Conservation (phyloP, 1,140 invertebrate genomes). For the Drosophila sturtevanti region DNA sequence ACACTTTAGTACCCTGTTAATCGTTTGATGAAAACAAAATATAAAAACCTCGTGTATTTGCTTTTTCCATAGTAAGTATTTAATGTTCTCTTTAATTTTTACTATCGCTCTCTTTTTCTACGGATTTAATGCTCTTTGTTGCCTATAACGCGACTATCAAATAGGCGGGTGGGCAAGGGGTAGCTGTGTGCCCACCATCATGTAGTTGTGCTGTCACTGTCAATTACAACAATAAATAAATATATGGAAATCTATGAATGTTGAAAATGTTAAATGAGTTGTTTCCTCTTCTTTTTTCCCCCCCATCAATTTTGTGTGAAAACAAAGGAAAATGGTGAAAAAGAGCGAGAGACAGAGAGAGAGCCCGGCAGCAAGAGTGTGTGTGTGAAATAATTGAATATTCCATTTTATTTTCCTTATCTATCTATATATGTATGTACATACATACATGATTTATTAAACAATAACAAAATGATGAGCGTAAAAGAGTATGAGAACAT, state of each 20-base stretch:
- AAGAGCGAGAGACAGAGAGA: not conserved
- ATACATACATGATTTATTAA: not conserved
- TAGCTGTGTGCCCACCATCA: not conserved
- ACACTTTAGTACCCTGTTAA: not conserved
- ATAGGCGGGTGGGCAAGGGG: no score
- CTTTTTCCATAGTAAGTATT: not conserved
- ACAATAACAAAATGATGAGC: conserved; percentile 11
- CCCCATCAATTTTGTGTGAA: not conserved
- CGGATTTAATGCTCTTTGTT: not conserved
- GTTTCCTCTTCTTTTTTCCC: conserved; percentile 53
- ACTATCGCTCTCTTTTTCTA: not conserved
- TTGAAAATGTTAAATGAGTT: conserved; percentile 63
- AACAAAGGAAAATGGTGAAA: conserved; percentile 2
- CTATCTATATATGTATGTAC: not conserved
- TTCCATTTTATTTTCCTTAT: not conserved
- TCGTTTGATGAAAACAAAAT: not conserved
- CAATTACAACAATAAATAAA: conserved; percentile 37
- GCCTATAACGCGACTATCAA: not conserved
- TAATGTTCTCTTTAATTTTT: not conserved
- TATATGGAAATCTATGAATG: conserved; percentile 44
- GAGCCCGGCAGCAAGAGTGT: not conserved
- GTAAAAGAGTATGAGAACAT: conserved; percentile 16
- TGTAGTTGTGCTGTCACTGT: conserved; percentile 18
- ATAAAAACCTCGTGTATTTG: not conserved
- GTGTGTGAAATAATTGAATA: not conserved